phyloP scores from a whole-genome alignment of 2,888 invertebrate species.

The Empis stercorea region DNA sequence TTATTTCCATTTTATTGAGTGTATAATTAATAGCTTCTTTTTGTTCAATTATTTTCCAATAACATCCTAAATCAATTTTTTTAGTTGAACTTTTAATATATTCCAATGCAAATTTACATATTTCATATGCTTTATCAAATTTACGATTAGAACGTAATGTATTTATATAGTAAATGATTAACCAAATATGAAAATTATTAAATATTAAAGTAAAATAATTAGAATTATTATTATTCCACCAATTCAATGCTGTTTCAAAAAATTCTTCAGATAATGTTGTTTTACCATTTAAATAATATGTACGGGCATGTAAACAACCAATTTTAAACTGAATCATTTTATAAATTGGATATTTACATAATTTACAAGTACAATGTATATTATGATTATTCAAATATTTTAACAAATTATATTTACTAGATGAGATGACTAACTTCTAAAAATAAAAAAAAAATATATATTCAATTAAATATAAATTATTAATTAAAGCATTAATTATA shows the following conservation, averaged over 20 bases:
- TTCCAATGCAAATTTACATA: too few species aligned
- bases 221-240: constrained; percentile 11
- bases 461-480: not conserved
- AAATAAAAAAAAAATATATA: not conserved
- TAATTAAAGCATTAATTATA: not conserved
- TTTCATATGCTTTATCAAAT: too few species aligned
- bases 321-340: constrained; percentile 22
- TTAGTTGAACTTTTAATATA: too few species aligned
- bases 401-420: constrained; percentile 2
- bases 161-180: too few species aligned
- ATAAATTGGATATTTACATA: constrained; percentile 14
- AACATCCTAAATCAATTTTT: too few species aligned
- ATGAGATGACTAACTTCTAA: constrained; percentile 7
- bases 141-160: too few species aligned
- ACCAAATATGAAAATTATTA: too few species aligned
- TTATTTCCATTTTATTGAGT: too few species aligned
- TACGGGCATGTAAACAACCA: constrained; percentile 26
- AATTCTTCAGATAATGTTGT: constrained; percentile 21
- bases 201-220: too few species aligned
- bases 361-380: constrained; percentile 10
- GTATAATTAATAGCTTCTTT: too few species aligned
- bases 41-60: too few species aligned
- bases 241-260: constrained; percentile 19
- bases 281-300: constrained; percentile 22
- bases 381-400: constrained; percentile 11